Evolutionary conservation across 2,113 vertebrate genomes (phyloP).

Genomic region (Sylvilagus bachmani): DNA sequence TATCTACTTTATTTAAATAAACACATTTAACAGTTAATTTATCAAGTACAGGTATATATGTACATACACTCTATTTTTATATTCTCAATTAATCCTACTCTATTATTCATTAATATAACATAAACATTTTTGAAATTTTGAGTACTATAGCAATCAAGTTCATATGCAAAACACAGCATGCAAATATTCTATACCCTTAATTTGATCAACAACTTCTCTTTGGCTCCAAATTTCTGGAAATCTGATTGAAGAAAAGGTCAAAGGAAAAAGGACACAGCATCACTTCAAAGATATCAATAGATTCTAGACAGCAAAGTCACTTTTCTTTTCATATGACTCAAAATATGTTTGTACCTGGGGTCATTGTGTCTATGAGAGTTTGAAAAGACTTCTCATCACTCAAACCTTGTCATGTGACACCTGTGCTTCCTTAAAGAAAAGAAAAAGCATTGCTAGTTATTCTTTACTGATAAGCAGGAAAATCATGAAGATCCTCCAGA

Average conservation of each 20-base stretch:
- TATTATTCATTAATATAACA: slow-evolving; percentile 8
- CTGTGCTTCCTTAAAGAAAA: background rate
- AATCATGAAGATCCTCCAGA: background rate
- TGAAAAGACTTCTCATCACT: slow-evolving; percentile 28
- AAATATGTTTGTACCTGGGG: slow-evolving; percentile 54
- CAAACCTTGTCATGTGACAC: background rate
- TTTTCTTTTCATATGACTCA: slow-evolving; percentile 42
- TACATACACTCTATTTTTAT: background rate
- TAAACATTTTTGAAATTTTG: background rate
- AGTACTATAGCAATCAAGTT: background rate
- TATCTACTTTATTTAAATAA: background rate
- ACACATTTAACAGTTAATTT: background rate
- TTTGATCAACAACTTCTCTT: slow-evolving; percentile 9
- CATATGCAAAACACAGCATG: background rate
- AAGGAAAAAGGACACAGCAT: background rate
- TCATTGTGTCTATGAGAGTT: slow-evolving; percentile 56
- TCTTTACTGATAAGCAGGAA: slow-evolving; percentile 6
- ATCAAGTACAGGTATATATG: background rate
- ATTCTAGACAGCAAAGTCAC: slow-evolving; percentile 49
- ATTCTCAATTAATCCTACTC: background rate
- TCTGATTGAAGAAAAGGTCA: background rate
- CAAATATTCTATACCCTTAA: background rate
- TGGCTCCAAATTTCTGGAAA: slow-evolving; percentile 40
- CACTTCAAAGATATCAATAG: slow-evolving; percentile 55
- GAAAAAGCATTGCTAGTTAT: background rate